These are phyloP conservation scores for Dicaeum eximium DNA, from an alignment of 2,113 vertebrate species.

Conservation along the genomic window DNA sequence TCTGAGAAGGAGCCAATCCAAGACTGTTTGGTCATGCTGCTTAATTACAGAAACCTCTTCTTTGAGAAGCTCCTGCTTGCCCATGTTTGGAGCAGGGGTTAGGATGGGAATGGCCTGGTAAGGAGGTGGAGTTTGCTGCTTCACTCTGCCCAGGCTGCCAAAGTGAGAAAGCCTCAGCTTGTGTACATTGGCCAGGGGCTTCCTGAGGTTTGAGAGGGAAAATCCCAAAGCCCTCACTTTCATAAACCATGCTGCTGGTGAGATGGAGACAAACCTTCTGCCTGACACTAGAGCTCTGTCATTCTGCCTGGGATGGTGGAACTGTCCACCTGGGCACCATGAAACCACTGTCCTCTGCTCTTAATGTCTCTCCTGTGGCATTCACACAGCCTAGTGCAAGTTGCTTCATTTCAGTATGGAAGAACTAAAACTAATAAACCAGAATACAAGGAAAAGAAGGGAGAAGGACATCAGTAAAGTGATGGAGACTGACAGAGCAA, in stretches of 20 bases:
- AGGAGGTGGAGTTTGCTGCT: not conserved
- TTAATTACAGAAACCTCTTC: not conserved
- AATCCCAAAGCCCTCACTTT: not conserved
- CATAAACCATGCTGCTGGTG: not conserved
- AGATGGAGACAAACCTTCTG: not conserved
- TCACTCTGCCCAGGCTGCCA: not conserved
- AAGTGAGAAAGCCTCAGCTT: not conserved
- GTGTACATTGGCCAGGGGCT: not conserved
- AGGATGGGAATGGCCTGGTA: not conserved
- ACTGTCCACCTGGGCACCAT: fast-evolving
- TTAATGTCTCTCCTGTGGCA: not conserved
- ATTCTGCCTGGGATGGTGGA: not conserved
- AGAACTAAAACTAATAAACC: not conserved
- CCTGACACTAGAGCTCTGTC: not conserved
- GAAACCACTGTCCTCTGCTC: fast-evolving
- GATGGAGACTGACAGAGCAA: not conserved
- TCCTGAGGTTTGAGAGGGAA: not conserved
- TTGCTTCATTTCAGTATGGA: not conserved
- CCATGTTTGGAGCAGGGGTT: not conserved
- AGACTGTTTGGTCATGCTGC: not conserved
- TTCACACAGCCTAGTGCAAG: not conserved
- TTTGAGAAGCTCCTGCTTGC: not conserved
- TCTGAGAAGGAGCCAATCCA: not conserved
- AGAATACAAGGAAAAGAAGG: not conserved
- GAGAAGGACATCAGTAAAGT: not conserved